Conservation (phyloP, 2,888 invertebrate species). For the Drosophila kokeensis region DNA sequence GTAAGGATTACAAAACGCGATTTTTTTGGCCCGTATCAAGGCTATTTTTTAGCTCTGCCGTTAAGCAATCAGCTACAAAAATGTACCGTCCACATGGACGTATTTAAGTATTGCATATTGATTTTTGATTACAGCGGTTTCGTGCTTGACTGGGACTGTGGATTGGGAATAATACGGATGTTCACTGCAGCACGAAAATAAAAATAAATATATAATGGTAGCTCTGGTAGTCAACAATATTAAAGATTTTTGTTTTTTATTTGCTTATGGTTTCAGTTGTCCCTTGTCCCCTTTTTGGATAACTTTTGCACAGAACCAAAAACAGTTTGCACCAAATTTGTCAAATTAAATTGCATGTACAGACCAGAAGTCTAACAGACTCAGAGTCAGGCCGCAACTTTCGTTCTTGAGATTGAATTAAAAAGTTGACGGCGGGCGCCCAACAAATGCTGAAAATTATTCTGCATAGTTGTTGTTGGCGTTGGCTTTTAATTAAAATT, state of each 20-base stretch:
- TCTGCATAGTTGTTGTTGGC: constrained; percentile 63
- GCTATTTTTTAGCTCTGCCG: background rate
- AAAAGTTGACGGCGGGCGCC: constrained; percentile 69
- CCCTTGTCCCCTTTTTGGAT: constrained; percentile 27
- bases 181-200: constrained; percentile 15
- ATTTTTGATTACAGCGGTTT: constrained; percentile 57
- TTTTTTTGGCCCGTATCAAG: background rate
- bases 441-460: constrained; percentile 75
- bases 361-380: constrained; percentile 10
- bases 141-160: constrained; percentile 29
- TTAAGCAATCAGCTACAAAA: constrained; percentile 57
- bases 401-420: constrained; percentile 74
- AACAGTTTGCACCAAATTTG: constrained; percentile 76
- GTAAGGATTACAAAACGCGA: background rate
- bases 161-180: constrained; percentile 2
- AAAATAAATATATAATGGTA: constrained; percentile 59
- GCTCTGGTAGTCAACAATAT: constrained; percentile 53
- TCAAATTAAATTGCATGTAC: constrained; percentile 80
- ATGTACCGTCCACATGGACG: constrained; percentile 59
- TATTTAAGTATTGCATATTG: constrained; percentile 66
- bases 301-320: constrained; percentile 44
- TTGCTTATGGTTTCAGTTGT: constrained; percentile 3
- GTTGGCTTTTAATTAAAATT: constrained; percentile 74
- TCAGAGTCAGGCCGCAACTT: constrained; percentile 54
- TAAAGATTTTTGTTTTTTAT: background rate